Evolutionary conservation across 1,140 invertebrate genomes (phyloP), one percentile per base, ranked within the genome.

Genomic region (Drosophila insularis): DNA sequence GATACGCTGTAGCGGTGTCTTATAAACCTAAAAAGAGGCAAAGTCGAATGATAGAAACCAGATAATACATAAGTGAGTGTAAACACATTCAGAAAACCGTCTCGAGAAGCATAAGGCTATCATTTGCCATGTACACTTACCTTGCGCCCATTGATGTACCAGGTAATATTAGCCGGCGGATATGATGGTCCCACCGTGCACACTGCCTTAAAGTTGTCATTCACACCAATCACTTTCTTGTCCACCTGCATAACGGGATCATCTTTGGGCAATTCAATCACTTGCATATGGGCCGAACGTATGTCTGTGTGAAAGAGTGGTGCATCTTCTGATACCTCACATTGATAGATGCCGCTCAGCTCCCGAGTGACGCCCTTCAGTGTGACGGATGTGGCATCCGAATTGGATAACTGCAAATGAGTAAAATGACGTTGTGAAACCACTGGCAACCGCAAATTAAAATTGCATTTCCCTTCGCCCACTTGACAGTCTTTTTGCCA

Each of bases 281-380:
- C 95, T 53, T 95, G 94, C 93, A 96, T 94, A 78, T 94, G 93
- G n/a, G 94, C 93, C 11, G 94, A 90, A 63, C 94, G 93, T 55
- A 95, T 94, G 60, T 95, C 95, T 0, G 95, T 95, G 80, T 95
- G 94, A 76, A 95, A 95, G 17, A 94, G 92, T 0, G 95, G 95
- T 0, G 95, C 94, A 87, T 96, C 95, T 21, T 95, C 95, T 0
- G 95, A 95, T 7, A 96, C 95, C 91, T 96, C 95, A 71, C 95
- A 96, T 86, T 95, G 95, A 92, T 95, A 96, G 73, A 93, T 93
- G 11, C 95, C 95, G 2, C 94, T 94, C 54, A 95, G 90, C 14
- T 94, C 94, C 27, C 94, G 90, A 71, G 94, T 94, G 5, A 95
- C 94, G 71, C 94, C 93, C 11, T 93, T 93, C 17, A 95, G 85